Evolutionary conservation across 2,888 invertebrate genomes (phyloP), one percentile per base, ranked within the genome.

Genomic region (Leptothorax acervorum): DNA sequence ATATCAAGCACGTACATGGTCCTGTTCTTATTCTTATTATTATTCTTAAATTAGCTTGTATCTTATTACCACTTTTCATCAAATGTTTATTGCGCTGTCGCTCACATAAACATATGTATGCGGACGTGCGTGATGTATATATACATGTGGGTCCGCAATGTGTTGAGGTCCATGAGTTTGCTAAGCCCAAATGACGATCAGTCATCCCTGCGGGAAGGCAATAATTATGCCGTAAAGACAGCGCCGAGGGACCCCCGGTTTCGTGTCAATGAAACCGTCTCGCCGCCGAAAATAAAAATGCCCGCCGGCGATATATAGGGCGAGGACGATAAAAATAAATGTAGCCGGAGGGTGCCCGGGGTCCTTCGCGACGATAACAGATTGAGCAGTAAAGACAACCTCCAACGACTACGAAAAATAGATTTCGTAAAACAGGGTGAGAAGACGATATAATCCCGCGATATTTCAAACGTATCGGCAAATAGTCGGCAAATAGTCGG

Each of bases 321-420:
- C 82, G 86, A 63, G 71, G 48, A 73, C 88, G 87, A 88, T 89
- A 88, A 90, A 90, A 89, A 90, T 90, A 90, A 88, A 83, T 81
- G 82, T 73, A 68, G 73, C 90, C 78, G 66, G 35, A 83, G 87
- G 87, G 82, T 53, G 65, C 48, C 74, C 23, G n/a, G 63, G 70
- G 62, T 83, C 86, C 85, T 75, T 84, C 51, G 11, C 63, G 60
- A 55, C 82, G 89, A 87, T 85, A 88, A 89, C 88, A 74, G 89
- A 89, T 89, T 85, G 82, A 89, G 66, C 78, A 66, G 66, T 70
- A 70, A 88, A 53, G 35, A 82, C 71, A 48, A 68, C n/a, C 18
- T 39, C 45, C 31, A 45, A 81, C 15, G 48, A 39, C 11, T 23
- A 35, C 57, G 18, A 81, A 60, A 70, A 70, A 73, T 73, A 81